A percentile compares a stretch with the other conserved stretches of the same genome.
phyloP scores from a whole-genome alignment of 2,797 vertebrate species.

The Tokudaia tokunoshimensis region DNA sequence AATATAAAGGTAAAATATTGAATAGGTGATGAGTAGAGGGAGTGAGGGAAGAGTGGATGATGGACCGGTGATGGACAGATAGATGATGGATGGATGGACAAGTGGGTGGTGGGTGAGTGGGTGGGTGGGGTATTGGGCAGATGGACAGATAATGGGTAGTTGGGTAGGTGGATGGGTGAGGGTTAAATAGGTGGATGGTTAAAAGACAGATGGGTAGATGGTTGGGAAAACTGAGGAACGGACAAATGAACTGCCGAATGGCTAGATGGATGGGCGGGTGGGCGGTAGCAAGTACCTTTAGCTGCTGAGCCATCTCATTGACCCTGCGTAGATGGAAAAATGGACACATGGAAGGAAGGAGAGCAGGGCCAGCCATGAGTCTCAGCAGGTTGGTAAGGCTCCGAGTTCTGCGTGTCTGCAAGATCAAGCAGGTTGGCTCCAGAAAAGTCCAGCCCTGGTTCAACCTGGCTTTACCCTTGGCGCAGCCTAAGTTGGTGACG shows the following conservation, averaged over 20 bases:
- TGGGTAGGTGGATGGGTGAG: not conserved
- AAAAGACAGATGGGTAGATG: not conserved
- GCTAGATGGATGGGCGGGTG: not conserved
- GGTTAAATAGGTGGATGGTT: not conserved
- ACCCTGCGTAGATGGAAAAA: not conserved
- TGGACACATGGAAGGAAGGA: not conserved
- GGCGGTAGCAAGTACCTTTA: not conserved
- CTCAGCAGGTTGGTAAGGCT: not conserved
- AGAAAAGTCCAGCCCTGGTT: not conserved
- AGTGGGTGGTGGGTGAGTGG: not conserved
- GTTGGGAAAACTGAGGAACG: not conserved
- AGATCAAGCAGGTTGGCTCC: not conserved
- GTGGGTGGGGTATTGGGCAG: not conserved
- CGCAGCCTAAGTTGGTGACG: not conserved
- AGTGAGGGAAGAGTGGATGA: too few species aligned
- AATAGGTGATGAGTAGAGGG: too few species aligned
- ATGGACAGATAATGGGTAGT: not conserved
- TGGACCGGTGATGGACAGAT: too few species aligned
- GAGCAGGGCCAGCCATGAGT: fast-evolving
- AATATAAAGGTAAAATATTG: not conserved
- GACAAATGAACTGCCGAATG: not conserved
- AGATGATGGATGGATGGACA: not conserved
- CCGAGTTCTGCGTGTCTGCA: not conserved
- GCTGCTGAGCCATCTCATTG: not conserved
- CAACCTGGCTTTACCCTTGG: not conserved